Evolutionary conservation across 2,113 vertebrate genomes (phyloP).

Genomic region (Hyla sarda): DNA sequence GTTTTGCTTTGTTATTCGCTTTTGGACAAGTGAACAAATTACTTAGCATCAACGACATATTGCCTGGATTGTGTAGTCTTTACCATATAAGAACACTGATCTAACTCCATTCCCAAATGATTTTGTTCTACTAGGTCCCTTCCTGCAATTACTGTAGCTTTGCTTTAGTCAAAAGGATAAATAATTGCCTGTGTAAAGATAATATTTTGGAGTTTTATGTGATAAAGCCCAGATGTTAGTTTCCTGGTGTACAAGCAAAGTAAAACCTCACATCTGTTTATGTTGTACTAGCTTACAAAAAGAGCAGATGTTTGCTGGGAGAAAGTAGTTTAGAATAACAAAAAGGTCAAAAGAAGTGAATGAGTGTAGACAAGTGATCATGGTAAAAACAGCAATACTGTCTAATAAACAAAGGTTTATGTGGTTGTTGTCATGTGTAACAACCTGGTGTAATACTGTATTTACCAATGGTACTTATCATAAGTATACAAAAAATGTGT

Average conservation of each 20-base stretch:
- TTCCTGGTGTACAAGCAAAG: conserved; percentile 72
- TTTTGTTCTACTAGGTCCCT: not conserved
- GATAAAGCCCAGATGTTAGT: conserved; percentile 73
- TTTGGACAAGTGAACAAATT: not conserved
- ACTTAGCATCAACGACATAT: not conserved
- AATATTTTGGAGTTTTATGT: conserved; percentile 68
- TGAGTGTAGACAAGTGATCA: conserved; percentile 45
- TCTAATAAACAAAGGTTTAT: not conserved
- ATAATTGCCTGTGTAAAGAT: conserved; percentile 73
- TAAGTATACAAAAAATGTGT: not conserved
- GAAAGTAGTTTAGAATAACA: conserved; percentile 65
- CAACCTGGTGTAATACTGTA: too few species aligned
- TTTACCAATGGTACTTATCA: not conserved
- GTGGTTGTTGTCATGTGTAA: not conserved
- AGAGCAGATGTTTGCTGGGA: conserved; percentile 72
- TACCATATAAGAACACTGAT: not conserved
- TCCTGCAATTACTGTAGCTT: conserved; percentile 68
- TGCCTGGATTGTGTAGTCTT: not conserved
- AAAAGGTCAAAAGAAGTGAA: conserved; percentile 65
- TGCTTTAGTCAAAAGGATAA: conserved; percentile 71
- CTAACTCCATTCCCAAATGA: not conserved
- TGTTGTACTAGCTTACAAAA: conserved; percentile 66
- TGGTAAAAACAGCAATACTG: not conserved
- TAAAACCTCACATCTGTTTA: conserved; percentile 74
- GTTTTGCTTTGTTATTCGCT: not conserved